Conservation (phyloP, 2,797 vertebrate species). For the Acipenser ruthenus region DNA sequence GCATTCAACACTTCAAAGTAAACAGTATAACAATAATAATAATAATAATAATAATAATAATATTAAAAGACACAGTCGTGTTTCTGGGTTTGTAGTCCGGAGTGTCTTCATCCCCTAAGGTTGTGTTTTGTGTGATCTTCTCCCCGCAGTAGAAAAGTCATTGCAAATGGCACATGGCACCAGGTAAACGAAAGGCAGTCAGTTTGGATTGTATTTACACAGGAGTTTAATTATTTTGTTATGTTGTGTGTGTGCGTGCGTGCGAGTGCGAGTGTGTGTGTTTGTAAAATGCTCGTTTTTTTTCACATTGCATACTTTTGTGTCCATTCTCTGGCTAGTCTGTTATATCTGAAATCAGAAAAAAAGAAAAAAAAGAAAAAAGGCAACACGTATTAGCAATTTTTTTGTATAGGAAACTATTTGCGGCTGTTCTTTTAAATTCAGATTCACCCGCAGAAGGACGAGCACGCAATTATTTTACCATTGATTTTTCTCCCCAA, state of each 20-base stretch:
- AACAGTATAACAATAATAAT: neutral
- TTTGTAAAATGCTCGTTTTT: slow-evolving; percentile 36
- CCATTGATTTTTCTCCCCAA: no score
- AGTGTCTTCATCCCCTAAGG: slow-evolving; percentile 48
- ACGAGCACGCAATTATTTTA: no score
- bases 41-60: slow-evolving; percentile 31
- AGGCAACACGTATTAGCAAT: neutral
- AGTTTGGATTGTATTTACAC: slow-evolving; percentile 39
- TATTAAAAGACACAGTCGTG: slow-evolving; percentile 22
- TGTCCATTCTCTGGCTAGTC: slow-evolving; percentile 81
- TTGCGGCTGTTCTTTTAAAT: neutral
- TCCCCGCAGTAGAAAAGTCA: slow-evolving; percentile 44
- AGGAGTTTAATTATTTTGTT: slow-evolving; percentile 33
- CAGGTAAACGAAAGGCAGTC: slow-evolving; percentile 52
- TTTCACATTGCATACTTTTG: slow-evolving; percentile 82
- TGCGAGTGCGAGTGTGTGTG: slow-evolving; percentile 22
- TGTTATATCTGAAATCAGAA: slow-evolving; percentile 69
- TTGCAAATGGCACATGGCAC: slow-evolving; percentile 47
- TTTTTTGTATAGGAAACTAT: neutral
- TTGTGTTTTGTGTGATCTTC: slow-evolving; percentile 47
- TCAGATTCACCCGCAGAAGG: neutral
- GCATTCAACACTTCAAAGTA: slow-evolving; percentile 26
- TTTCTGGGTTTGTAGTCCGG: slow-evolving; percentile 39
- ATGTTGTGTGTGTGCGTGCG: slow-evolving; percentile 38
- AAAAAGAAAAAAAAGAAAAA: slow-evolving; percentile 8